Evolutionary conservation across 2,113 vertebrate genomes (phyloP), one percentile per base, ranked within the genome.

Genomic region (Gallinago paraguaiae): DNA sequence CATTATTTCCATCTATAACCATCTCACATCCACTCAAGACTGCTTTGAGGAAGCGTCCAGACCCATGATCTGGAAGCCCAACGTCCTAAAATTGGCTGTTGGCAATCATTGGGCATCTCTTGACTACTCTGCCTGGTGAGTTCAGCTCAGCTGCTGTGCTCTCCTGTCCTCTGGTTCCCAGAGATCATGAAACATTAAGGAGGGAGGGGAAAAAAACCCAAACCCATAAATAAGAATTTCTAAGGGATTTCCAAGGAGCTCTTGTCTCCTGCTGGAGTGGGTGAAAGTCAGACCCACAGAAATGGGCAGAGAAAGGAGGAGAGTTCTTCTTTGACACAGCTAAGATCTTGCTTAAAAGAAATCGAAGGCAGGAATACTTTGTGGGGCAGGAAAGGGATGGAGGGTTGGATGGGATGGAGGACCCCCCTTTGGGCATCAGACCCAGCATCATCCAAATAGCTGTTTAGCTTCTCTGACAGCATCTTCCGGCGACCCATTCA

Each of bases 401-500:
- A 37, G 37, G 37, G 37, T 37, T 37, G 37, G 37, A 37, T 71
- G 68, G 43, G 43, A 35, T 61, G 64, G 33, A 72, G 63, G 1
- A 81, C 0, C 7, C 51, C 51, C 74, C 76, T 72, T 57, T 51
- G 45, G 56, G 51, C 59, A 71, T 22, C 54, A 61, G 69, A 48
- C 24, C 50, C 53, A 75, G 25, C 57, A 14, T 31, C 18, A 13
- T 39, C 67, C 86, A 88, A 79, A 80, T 16, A 31, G 56, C 78
- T 93, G 75, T 86, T 95, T 64, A 82, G 41, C 67, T 79, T 60
- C 64, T 60, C 63, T 87, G 87, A 67, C 72, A 91, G 70, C 70
- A 72, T 91, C 77, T 81, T 65, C 48, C 76, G 88, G 79, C 3
- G 2, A 72, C 37, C 31, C 69, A 90, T 94, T 67, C 76, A 68